phyloP scores from a whole-genome alignment of 2,888 invertebrate species.

The Arctia plantaginis region DNA sequence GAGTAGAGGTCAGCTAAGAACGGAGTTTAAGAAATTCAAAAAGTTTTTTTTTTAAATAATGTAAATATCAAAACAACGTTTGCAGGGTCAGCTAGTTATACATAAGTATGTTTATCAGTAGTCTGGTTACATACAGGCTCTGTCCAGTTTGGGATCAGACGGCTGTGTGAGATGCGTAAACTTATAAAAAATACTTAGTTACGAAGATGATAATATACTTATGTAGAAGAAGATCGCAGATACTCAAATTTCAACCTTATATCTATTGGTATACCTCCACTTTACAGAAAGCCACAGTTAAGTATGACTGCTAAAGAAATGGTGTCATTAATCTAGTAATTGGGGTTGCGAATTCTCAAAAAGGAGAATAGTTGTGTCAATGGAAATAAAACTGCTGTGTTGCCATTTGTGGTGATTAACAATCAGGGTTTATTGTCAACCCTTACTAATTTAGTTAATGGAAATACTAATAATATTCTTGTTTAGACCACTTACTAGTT shows the following conservation, averaged over 20 bases:
- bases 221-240: no score
- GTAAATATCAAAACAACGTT: no score
- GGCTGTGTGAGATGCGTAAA: background rate
- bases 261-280: no score
- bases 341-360: background rate
- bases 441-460: background rate
- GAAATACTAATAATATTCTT: no score
- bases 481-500: no score
- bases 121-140: background rate
- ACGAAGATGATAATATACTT: no score
- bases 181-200: background rate
- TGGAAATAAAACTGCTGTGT: background rate
- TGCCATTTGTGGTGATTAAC: background rate
- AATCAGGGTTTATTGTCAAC: background rate
- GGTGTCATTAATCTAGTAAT: background rate
- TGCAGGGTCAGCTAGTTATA: no score
- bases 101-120: background rate
- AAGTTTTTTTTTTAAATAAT: no score
- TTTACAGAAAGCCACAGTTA: no score
- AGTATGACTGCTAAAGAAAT: background rate
- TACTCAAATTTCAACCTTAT: no score
- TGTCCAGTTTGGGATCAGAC: background rate
- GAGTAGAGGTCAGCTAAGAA: no score
- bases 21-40: no score
- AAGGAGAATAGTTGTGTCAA: background rate